A percentile compares a stretch with the other conserved stretches of the same genome.
These are phyloP conservation scores for Catostylus mosaicus DNA, from an alignment of 30 jellyfish, hydroid and myxozoan species.

Conservation along the genomic window DNA sequence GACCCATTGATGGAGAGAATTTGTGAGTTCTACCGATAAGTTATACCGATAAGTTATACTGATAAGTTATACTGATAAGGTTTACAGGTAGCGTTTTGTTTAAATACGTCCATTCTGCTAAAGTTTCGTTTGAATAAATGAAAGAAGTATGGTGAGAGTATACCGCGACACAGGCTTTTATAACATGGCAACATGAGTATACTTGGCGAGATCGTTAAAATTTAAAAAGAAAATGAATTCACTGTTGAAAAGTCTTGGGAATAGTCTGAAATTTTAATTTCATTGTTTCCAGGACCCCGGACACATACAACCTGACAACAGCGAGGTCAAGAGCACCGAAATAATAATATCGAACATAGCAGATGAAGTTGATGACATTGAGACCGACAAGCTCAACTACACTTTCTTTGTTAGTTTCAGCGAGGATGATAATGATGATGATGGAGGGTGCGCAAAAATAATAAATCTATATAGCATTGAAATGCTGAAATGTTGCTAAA, in stretches of 20 bases:
- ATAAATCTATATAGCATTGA: too few species aligned
- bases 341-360: neutral
- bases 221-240: neutral
- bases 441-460: neutral
- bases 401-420: neutral
- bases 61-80: too few species aligned
- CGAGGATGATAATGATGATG: neutral
- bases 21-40: too few species aligned
- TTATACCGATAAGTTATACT: too few species aligned
- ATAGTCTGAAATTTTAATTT: neutral
- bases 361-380: neutral
- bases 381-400: neutral
- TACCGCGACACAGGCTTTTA: too few species aligned
- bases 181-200: too few species aligned
- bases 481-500: too few species aligned
- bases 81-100: too few species aligned
- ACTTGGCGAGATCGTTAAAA: too few species aligned
- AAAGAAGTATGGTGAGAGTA: too few species aligned
- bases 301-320: conserved; percentile 1
- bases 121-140: too few species aligned
- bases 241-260: neutral
- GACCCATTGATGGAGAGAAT: neutral
- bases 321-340: neutral
- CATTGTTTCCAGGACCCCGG: conserved; percentile 2
- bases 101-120: too few species aligned